Evolutionary conservation across 2,888 invertebrate species (phyloP), one percentile per base, ranked within the genome.

Genomic region (Anorthoa munda): DNA sequence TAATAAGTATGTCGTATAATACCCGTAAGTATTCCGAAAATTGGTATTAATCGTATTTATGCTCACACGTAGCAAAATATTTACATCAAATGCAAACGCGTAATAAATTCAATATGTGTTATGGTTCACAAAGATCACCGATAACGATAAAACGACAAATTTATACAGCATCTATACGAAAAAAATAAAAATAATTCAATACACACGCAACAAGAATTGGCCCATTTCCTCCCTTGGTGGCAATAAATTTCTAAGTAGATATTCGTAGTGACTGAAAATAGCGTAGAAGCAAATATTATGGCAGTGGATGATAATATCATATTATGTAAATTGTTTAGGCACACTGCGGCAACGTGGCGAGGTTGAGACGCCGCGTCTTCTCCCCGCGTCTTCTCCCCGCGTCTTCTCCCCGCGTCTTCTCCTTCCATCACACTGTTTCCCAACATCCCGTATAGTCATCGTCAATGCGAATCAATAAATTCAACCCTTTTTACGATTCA

Each of bases 401-500:
- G 68, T 71, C 55, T 55, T 7, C 9, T 39, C 39, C 9, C 58
- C 70, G 58, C 80, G 68, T 72, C 55, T 58, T 50, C 63, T 63
- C 60, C 61, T 73, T 64, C 66, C 64, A 79, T 81, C 78, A 75
- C 75, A 50, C 73, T 86, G 86, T 88, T 88, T 84, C 86, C 86
- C 82, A 85, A 83, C 86, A 84, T 67, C 55, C 82, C 67, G 59
- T 74, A 89, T 31, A 90, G 92, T 92, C 92, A 93, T 94, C 91
- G 93, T 92, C 94, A 93, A 94, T 94, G 92, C 87, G 93, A 95
- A 94, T 95, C 94, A 95, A 95, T 95, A 95, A 95, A 95, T 95
- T 95, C 93, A 95, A 94, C 94, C 94, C 94, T 92, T 95, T 95
- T 95, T 95, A 95, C 92, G 94, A 94, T 94, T 93, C 92, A 92